phyloP scores from a whole-genome alignment of 2,113 vertebrate species.

The Aramus guarauna region DNA sequence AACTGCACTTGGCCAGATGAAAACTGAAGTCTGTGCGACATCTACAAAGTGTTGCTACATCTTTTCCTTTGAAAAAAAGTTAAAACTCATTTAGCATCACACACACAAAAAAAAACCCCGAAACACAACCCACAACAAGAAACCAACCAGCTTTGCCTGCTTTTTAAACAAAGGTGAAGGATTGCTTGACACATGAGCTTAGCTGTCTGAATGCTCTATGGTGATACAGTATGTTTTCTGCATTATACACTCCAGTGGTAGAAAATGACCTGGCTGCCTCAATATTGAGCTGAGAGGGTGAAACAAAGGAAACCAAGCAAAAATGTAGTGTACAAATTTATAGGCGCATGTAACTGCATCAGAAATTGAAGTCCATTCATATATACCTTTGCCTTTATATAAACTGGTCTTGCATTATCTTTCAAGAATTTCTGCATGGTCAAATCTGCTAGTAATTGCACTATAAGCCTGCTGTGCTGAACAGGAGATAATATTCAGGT shows the following conservation, averaged over 20 bases:
- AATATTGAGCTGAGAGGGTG: neutral
- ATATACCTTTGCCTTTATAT: neutral
- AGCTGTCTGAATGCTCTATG: neutral
- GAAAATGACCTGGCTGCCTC: neutral
- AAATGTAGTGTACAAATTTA: neutral
- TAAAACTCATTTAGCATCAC: neutral
- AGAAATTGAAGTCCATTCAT: neutral
- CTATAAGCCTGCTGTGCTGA: rapidly evolving
- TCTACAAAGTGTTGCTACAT: rapidly evolving
- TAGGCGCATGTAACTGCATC: rapidly evolving
- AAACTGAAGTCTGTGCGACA: neutral
- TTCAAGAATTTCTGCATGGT: neutral
- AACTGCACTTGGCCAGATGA: neutral
- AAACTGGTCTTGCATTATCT: neutral
- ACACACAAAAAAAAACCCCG: neutral
- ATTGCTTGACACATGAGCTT: neutral
- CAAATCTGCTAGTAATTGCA: neutral
- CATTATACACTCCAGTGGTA: neutral
- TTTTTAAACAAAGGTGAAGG: neutral
- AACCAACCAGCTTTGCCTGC: neutral
- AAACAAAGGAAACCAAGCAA: neutral
- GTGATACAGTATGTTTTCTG: neutral
- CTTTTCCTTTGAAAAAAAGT: neutral
- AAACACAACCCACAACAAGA: neutral
- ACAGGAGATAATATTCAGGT: neutral